Evolutionary conservation across 2,888 invertebrate genomes (phyloP), one percentile per base, ranked within the genome.

Genomic region (Drosophila flavopinicola): DNA sequence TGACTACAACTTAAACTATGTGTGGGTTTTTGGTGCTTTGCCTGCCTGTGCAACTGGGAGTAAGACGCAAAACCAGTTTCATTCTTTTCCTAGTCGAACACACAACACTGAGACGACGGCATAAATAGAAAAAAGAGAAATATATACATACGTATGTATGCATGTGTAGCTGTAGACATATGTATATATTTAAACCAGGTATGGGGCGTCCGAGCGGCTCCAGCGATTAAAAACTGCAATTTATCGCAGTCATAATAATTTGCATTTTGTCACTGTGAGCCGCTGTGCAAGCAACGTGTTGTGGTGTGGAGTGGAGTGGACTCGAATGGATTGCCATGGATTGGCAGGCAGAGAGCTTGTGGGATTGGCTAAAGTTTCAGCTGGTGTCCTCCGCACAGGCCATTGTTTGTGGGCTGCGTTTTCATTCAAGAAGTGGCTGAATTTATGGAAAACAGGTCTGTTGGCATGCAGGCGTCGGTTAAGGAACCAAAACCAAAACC

Each of bases 161-260:
- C n/a, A 32, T 56, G 59, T 53, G 59, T 53, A 65, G 25, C 47
- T 11, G 47, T 42, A 61, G 49, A 37, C 17, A 24, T 47, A 17
- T 23, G 13, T 53, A 51, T 5, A 54, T 37, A 33, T 20, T 60
- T 38, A 38, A 58, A 41, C 63, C 71, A 67, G 67, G 79, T 67
- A 68, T 66, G 52, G 65, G 73, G 56, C 60, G 69, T 67, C 57
- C 74, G 63, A 73, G 78, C 66, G 68, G 59, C 75, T 66, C 45
- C 65, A 70, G 44, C 84, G 75, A 78, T 85, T 79, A 82, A 85
- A 83, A 85, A 83, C 85, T 80, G 80, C 85, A 82, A 80, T 80
- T 83, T 83, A 83, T 83, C 85, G 82, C 78, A 74, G 82, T 82
- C 85, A 83, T 83, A 83, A 85, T 85, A 85, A 83, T 83, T 85